Evolutionary conservation across 2,797 vertebrate genomes (phyloP).

Genomic region (Linurgus olivaceus): DNA sequence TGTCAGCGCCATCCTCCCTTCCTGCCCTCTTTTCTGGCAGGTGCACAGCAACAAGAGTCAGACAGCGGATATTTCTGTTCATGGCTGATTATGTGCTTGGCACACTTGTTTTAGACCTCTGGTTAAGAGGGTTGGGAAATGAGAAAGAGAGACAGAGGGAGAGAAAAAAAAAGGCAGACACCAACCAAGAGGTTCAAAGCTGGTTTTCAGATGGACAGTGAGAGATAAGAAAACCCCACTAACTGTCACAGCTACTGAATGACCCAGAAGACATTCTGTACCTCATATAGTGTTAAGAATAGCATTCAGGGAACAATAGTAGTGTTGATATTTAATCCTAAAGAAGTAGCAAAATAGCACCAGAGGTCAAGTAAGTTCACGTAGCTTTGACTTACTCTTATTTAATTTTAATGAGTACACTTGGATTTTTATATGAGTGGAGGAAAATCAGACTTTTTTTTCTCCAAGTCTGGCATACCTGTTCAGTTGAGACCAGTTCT

Average conservation of each 20-base stretch:
- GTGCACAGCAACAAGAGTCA: not conserved
- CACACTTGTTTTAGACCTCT: conserved; percentile 39
- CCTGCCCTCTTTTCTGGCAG: not conserved
- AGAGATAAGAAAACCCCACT: conserved; percentile 50
- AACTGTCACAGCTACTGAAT: conserved; percentile 30
- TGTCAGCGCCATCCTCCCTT: not conserved
- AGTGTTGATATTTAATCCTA: not conserved
- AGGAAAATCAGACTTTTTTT: not conserved
- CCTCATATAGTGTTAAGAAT: not conserved
- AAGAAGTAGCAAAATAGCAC: not conserved
- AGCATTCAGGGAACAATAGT: not conserved
- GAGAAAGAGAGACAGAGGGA: not conserved
- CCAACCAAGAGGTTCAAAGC: not conserved
- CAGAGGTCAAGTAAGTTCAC: not conserved
- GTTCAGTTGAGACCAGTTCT: not conserved
- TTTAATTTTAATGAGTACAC: not conserved
- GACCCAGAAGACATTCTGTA: not conserved
- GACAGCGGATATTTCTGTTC: conserved; percentile 17
- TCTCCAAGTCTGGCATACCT: not conserved
- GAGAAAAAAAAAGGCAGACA: not conserved
- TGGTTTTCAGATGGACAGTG: conserved; percentile 35
- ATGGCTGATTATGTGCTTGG: conserved; percentile 24
- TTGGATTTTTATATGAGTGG: not conserved
- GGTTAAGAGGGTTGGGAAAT: not conserved
- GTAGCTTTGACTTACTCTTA: not conserved